Evolutionary conservation across 2,113 vertebrate genomes (phyloP).

Genomic region (Nyctereutes procyonoides): DNA sequence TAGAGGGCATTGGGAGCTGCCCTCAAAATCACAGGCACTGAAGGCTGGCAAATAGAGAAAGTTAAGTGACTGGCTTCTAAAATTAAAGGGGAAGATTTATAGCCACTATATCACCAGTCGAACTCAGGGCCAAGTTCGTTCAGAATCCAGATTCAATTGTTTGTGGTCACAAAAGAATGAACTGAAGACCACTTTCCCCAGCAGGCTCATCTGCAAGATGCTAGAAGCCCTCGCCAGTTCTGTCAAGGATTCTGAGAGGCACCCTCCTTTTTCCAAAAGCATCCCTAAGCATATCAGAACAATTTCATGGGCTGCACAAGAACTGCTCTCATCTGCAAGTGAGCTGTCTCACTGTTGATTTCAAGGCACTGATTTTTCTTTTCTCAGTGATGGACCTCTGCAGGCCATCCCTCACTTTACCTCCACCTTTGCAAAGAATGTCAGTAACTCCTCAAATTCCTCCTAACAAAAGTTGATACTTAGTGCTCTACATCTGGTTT

Average conservation of each 20-base stretch:
- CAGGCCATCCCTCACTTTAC: neutral
- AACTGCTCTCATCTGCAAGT: constrained; percentile 12
- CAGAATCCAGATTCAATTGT: neutral
- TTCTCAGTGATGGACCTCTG: neutral
- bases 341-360: neutral
- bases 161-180: neutral
- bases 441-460: neutral
- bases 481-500: neutral
- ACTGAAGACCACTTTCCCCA: neutral
- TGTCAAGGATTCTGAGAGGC: neutral
- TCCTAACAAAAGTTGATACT: neutral
- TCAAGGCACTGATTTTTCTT: neutral
- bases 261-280: neutral
- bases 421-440: neutral
- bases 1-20: neutral
- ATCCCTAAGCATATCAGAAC: neutral
- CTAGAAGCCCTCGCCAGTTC: neutral
- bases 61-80: constrained; percentile 43
- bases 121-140: constrained; percentile 33
- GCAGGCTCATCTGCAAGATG: neutral
- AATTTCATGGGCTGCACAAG: neutral
- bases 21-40: constrained; percentile 45
- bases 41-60: constrained; percentile 46
- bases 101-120: neutral
- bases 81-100: constrained; percentile 58